These are phyloP conservation scores for Didymodactylos carnosus DNA, from an alignment of 2,888 invertebrate species.

Conservation along the genomic window DNA sequence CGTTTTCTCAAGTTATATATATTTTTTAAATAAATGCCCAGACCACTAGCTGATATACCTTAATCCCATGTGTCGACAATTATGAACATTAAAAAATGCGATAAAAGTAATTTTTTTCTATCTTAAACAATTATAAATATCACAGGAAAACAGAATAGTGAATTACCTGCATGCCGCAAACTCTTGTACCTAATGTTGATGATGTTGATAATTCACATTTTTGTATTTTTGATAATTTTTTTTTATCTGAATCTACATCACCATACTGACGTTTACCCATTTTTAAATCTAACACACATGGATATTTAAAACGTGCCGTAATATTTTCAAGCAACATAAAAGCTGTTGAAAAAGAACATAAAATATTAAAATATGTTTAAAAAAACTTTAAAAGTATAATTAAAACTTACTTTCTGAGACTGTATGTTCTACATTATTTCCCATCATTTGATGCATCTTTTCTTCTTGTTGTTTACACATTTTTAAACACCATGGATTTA, in stretches of 20 bases:
- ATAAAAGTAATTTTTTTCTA: no score
- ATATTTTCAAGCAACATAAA: conserved; percentile 44
- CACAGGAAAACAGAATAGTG: no score
- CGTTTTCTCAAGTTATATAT: no score
- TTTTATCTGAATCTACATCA: conserved; percentile 38
- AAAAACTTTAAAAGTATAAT: neutral
- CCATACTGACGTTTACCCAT: conserved; percentile 42
- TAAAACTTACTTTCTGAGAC: neutral
- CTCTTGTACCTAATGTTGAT: conserved; percentile 37
- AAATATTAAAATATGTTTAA: neutral
- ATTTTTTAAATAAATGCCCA: no score
- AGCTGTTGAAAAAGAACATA: conserved; percentile 23
- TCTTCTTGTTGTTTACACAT: neutral
- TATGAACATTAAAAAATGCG: no score
- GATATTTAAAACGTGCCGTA: conserved; percentile 38
- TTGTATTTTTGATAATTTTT: conserved; percentile 36
- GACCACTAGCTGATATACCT: no score
- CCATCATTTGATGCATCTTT: neutral
- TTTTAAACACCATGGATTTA: neutral
- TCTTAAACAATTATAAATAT: no score
- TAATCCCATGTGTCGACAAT: no score
- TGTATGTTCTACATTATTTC: neutral
- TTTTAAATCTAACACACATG: conserved; percentile 42
- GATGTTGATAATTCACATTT: conserved; percentile 40
- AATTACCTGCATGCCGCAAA: conserved; percentile 39